Evolutionary conservation across 2,888 invertebrate species (phyloP).

Genomic region (Alloscopus bannaensis): DNA sequence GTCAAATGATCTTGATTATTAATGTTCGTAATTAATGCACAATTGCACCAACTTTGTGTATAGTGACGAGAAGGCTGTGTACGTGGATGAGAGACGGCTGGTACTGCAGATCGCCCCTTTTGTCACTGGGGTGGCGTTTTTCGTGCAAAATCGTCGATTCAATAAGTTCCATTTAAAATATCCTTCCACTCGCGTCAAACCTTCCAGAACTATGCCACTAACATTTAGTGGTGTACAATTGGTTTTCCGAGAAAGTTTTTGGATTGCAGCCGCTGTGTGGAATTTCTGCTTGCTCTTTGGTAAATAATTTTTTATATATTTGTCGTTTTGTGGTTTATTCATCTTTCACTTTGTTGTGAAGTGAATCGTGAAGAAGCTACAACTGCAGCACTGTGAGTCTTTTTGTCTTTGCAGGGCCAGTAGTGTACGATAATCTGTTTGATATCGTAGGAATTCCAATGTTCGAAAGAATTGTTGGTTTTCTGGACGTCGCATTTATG

Average conservation of each 20-base stretch:
- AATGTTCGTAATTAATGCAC: background rate
- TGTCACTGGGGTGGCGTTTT: slow-evolving; percentile 8
- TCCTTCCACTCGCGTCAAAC: slow-evolving; percentile 14
- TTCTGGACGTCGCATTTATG: slow-evolving; percentile 18
- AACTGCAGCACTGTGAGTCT: background rate
- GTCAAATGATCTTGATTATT: too few species aligned
- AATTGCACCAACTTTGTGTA: background rate
- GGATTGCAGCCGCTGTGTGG: background rate
- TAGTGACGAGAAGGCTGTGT: background rate
- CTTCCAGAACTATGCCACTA: background rate
- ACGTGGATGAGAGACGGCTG: slow-evolving; percentile 1
- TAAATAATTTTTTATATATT: too few species aligned
- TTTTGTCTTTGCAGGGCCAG: slow-evolving; percentile 10
- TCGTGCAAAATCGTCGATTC: background rate
- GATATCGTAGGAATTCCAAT: background rate
- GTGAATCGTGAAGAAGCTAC: background rate
- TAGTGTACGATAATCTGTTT: background rate
- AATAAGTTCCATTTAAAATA: slow-evolving; percentile 2
- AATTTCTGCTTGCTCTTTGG: background rate
- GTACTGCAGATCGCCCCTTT: background rate
- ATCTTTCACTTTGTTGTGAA: background rate
- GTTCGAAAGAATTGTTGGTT: background rate
- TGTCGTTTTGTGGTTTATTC: background rate
- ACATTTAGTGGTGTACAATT: background rate
- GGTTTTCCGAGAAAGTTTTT: background rate